phyloP scores from a whole-genome alignment of 2,888 invertebrate genomes.

The Lapara coniferarum region DNA sequence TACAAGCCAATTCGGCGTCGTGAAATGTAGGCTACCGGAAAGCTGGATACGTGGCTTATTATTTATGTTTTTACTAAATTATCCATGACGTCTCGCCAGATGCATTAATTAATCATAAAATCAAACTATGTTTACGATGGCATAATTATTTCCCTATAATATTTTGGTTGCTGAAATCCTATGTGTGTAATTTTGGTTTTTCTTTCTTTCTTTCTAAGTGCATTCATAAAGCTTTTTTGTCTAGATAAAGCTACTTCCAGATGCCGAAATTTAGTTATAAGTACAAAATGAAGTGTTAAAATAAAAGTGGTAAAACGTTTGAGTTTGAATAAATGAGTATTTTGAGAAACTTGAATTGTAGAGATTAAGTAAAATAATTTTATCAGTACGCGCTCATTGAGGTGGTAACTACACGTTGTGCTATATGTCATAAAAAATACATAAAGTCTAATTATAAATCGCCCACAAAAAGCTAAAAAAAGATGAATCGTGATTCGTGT shows the following conservation, averaged over 20 bases:
- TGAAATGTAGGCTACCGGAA: slow-evolving; percentile 23
- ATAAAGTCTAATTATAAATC: slow-evolving; percentile 74
- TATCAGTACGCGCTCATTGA: slow-evolving; percentile 43
- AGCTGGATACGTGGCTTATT: slow-evolving; percentile 19
- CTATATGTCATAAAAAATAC: slow-evolving; percentile 75
- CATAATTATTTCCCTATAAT: slow-evolving; percentile 22
- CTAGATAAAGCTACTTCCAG: too few species aligned
- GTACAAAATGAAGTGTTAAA: too few species aligned
- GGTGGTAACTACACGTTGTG: slow-evolving; percentile 61
- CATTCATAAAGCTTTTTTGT: too few species aligned
- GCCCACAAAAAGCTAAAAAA: slow-evolving; percentile 44
- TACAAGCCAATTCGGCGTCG: slow-evolving; percentile 2
- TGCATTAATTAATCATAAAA: slow-evolving; percentile 29
- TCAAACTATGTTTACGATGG: slow-evolving; percentile 28
- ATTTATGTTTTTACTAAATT: slow-evolving; percentile 27
- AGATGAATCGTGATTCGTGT: slow-evolving; percentile 33
- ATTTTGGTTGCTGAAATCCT: neutral
- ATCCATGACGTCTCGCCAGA: slow-evolving; percentile 26
- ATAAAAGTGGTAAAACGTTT: too few species aligned
- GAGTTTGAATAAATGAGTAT: neutral
- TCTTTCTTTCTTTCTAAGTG: too few species aligned
- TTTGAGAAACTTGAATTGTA: slow-evolving; percentile 35
- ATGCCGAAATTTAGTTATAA: neutral
- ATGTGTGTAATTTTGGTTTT: neutral
- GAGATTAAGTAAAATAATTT: slow-evolving; percentile 52